Evolutionary conservation across 2,888 invertebrate genomes (phyloP).

Genomic region (Galeopsomyia nigrocyanea): DNA sequence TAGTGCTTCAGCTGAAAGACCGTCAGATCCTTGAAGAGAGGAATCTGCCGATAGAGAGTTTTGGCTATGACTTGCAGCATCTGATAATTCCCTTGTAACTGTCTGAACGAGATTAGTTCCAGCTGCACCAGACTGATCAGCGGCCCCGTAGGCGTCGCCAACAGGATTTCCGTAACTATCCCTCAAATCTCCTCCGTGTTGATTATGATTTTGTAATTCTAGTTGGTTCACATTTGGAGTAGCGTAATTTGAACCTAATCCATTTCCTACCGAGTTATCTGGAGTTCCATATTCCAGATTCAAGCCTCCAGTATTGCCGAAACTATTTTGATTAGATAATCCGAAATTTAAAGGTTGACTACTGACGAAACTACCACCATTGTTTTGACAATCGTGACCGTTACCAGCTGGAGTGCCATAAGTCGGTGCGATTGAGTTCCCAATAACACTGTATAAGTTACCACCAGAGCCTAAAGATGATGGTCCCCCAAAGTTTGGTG

Average conservation of each 20-base stretch:
- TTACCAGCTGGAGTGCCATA: conserved; percentile 58
- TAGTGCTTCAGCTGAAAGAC: conserved; percentile 55
- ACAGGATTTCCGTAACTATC: conserved; percentile 65
- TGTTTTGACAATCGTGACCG: conserved; percentile 51
- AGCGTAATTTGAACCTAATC: conserved; percentile 44
- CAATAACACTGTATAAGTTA: conserved; percentile 60
- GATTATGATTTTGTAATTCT: conserved; percentile 56
- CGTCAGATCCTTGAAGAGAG: conserved; percentile 49
- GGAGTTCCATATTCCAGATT: conserved; percentile 11
- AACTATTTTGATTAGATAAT: conserved; percentile 35
- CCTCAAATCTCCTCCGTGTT: conserved; percentile 55
- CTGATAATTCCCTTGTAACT: conserved; percentile 43
- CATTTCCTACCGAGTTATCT: conserved; percentile 13
- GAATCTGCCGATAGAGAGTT: conserved; percentile 45
- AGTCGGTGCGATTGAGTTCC: conserved; percentile 52
- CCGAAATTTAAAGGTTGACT: conserved; percentile 14
- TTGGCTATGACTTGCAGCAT: conserved; percentile 46
- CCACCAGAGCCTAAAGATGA: conserved; percentile 57
- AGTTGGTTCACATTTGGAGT: conserved; percentile 58
- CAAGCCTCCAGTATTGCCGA: neutral
- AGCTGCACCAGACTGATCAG: conserved; percentile 45
- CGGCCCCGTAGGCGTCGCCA: conserved; percentile 48
- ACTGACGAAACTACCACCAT: conserved; percentile 41
- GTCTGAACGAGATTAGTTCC: conserved; percentile 48
- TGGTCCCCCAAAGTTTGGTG: conserved; percentile 63